These are phyloP conservation scores for Poeciliopsis gracilis DNA, from an alignment of 2,797 vertebrate species.

Conservation along the genomic window DNA sequence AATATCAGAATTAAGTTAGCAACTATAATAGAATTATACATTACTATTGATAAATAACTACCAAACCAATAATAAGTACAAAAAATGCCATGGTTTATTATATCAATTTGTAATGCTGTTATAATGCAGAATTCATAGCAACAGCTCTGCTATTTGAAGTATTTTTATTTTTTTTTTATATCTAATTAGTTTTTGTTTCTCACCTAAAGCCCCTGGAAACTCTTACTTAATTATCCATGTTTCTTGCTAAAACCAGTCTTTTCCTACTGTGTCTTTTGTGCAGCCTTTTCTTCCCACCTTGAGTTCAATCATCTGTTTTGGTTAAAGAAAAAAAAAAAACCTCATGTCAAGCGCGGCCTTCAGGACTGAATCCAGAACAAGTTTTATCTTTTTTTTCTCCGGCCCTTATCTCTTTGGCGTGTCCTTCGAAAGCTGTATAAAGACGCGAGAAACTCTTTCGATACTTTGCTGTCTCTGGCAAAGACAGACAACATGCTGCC, in stretches of 20 bases:
- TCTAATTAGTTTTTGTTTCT: neutral
- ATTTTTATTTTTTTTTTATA: neutral
- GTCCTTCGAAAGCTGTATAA: slow-evolving; percentile 83
- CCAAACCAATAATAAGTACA: neutral
- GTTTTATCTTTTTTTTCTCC: slow-evolving; percentile 63
- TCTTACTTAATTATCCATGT: neutral
- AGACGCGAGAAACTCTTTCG: slow-evolving; percentile 19
- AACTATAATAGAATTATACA: neutral
- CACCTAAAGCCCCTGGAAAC: neutral
- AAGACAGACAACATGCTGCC: slow-evolving; percentile 76
- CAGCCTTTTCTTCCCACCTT: slow-evolving; percentile 11
- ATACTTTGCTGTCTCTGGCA: slow-evolving; percentile 49
- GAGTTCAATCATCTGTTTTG: slow-evolving; percentile 14
- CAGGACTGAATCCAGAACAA: slow-evolving; percentile 44
- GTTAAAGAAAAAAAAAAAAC: neutral
- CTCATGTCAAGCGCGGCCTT: slow-evolving; percentile 6
- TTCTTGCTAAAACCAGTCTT: neutral
- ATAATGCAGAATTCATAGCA: neutral
- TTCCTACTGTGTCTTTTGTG: neutral
- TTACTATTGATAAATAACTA: neutral
- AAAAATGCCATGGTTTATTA: neutral
- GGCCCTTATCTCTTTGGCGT: slow-evolving; percentile 70
- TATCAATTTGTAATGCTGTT: neutral
- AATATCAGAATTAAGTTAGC: neutral
- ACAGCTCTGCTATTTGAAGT: neutral